Conservation (phyloP, 2,888 invertebrate species). For the Ophion slaviceki region DNA sequence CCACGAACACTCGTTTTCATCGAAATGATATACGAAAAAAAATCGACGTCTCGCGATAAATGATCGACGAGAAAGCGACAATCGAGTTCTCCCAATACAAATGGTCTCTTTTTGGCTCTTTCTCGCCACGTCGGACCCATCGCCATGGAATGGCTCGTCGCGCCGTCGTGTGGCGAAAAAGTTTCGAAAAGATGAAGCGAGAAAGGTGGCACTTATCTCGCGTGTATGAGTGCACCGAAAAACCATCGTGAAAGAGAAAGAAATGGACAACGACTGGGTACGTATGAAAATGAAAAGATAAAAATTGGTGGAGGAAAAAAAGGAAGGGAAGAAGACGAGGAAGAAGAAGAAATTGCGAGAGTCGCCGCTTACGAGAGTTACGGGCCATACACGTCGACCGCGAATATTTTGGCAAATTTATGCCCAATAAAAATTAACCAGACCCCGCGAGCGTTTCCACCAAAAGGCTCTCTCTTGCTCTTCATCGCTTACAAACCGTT, state of each 20-base stretch:
- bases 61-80: background rate
- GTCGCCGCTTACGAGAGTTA: constrained; percentile 77
- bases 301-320: constrained; percentile 19
- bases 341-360: constrained; percentile 21
- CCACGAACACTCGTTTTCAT: no score
- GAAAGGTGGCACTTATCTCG: constrained; percentile 41
- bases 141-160: background rate
- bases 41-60: no score
- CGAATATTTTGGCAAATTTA: constrained; percentile 84
- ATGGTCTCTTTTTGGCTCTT: background rate
- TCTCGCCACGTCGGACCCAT: background rate
- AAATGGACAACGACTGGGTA: background rate
- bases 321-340: background rate
- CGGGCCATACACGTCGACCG: constrained; percentile 81
- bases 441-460: constrained; percentile 75
- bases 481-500: no score
- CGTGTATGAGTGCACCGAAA: constrained; percentile 30
- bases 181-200: constrained; percentile 47
- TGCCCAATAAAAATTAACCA: constrained; percentile 84
- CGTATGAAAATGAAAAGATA: constrained; percentile 9
- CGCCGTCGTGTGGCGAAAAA: background rate
- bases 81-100: background rate
- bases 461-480: constrained; percentile 54
- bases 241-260: background rate
- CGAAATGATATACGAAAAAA: no score